phyloP scores from a whole-genome alignment of 2,113 vertebrate species.

The Leucoraja erinaceus region DNA sequence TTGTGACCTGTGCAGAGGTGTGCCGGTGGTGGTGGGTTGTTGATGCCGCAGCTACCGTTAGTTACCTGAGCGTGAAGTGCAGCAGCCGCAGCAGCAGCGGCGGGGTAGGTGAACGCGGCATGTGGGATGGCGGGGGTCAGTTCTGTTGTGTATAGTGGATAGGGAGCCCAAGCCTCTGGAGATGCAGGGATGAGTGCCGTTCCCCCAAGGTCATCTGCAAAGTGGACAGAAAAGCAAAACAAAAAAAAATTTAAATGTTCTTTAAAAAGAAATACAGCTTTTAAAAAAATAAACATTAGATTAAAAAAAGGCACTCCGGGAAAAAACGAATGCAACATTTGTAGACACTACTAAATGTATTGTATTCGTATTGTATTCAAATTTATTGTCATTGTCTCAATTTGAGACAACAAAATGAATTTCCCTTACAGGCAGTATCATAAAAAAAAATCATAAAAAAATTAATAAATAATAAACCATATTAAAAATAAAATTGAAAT shows the following conservation, averaged over 20 bases:
- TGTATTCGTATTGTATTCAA: no score
- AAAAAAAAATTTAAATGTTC: not conserved
- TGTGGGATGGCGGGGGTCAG: constrained; percentile 89
- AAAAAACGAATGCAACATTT: no score
- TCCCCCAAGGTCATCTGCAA: constrained; percentile 89
- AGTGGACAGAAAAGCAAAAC: not conserved
- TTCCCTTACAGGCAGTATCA: no score
- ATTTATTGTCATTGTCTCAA: no score
- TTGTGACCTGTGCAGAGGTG: constrained; percentile 24
- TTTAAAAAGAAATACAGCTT: no score
- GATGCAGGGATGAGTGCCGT: constrained; percentile 89
- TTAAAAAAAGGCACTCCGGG: no score
- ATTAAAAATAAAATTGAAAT: no score
- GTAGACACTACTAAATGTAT: no score
- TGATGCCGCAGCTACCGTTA: constrained; percentile 26
- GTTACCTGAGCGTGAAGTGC: constrained; percentile 94
- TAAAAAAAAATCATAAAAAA: no score
- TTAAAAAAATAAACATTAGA: no score
- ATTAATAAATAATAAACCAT: no score
- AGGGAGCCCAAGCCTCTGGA: constrained; percentile 91
- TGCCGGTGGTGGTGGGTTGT: not conserved
- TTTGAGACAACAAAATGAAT: no score
- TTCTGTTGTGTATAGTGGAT: constrained; percentile 90
- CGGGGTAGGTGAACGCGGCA: constrained; percentile 85
- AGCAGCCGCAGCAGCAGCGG: constrained; percentile 75